Conservation (phyloP, 1,140 invertebrate genomes). For the Aphis gossypii region DNA sequence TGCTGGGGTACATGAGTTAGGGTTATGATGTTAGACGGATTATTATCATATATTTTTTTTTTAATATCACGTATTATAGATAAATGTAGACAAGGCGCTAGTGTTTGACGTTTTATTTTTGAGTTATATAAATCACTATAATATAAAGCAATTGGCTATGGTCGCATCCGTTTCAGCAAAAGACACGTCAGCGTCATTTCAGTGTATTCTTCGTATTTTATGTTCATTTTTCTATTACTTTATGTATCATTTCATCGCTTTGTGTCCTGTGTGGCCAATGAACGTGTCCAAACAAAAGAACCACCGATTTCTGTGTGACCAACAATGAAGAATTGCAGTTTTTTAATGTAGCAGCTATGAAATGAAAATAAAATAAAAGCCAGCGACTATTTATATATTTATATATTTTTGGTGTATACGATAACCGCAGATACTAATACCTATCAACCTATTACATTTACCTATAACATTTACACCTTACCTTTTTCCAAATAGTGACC, state of each 20-base stretch:
- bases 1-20: background rate
- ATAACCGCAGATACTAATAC: background rate
- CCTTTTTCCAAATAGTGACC: background rate
- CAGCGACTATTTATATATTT: background rate
- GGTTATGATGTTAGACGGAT: background rate
- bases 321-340: background rate
- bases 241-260: background rate
- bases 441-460: background rate
- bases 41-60: background rate
- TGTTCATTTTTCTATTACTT: background rate
- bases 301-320: background rate
- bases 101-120: background rate
- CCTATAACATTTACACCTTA: too few species aligned
- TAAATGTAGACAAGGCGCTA: background rate
- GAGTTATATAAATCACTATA: background rate
- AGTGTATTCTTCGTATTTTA: background rate
- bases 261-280: background rate
- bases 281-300: background rate
- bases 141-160: background rate
- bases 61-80: background rate
- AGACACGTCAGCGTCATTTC: background rate
- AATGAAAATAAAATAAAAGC: background rate
- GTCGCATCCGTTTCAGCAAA: background rate
- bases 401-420: background rate
- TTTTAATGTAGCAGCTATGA: background rate